Evolutionary conservation across 2,888 invertebrate genomes (phyloP), one percentile per base, ranked within the genome.

Genomic region (Axea sp.): DNA sequence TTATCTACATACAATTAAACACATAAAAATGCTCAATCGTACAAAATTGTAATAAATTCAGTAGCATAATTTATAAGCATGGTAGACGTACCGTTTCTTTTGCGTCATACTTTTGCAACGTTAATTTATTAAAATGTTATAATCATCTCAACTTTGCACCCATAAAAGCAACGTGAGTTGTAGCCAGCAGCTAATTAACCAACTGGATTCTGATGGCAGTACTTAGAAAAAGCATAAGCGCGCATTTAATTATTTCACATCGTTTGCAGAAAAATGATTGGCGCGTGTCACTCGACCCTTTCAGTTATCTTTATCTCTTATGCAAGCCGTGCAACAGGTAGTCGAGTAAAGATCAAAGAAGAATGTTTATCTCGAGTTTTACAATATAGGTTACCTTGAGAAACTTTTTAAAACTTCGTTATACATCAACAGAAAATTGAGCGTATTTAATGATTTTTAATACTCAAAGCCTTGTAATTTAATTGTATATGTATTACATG

Each of bases 281-380:
- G 73, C 65, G 60, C 65, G 73, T 73, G 73, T 67, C 73, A 67
- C 64, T 59, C 55, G 51, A 65, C 67, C 57, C 64, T 30, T 62
- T 60, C 37, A 39, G 69, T 60, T 65, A 76, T 68, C 75, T 65
- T 65, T 64, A 64, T 68, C 75, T 57, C 37, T 49, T 45, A 53
- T 51, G 15, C 59, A 59, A 47, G 68, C 59, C 17, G 8, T 11
- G 73, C 75, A 76, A 76, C 76, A 76, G 76, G 76, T 76, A 65
- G 73, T 67, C 51, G 73, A 60, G 41, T 47, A 33, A 57, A 64
- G 57, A 73, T 68, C 68, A 73, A 68, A 73, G 49, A 41, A 57
- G 53, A 69, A 26, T 47, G 47, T 43, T 71, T 37, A 49, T 71
- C 53, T 69, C 26, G 43, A 11, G 28, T 28, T 39, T 49, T 30